phyloP scores from a whole-genome alignment of 2,113 vertebrate species.

The Pelusios castaneus region DNA sequence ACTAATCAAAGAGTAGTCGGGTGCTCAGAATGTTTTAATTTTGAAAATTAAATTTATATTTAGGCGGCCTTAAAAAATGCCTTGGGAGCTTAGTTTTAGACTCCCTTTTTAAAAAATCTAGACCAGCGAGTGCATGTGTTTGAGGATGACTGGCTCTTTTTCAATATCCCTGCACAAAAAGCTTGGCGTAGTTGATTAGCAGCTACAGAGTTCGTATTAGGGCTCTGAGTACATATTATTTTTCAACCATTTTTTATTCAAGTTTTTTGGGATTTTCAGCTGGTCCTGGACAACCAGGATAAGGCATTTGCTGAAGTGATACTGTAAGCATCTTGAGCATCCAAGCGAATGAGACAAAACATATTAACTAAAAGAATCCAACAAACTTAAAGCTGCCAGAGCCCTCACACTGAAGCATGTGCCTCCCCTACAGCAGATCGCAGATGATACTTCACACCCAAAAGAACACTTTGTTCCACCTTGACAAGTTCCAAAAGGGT shows the following conservation, averaged over 20 bases:
- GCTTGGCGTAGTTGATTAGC: background rate
- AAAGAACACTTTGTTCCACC: background rate
- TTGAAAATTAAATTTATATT: constrained; percentile 1
- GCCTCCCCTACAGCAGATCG: background rate
- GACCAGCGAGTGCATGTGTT: background rate
- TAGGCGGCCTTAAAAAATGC: background rate
- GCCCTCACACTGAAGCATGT: background rate
- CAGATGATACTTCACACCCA: background rate
- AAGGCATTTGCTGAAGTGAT: background rate
- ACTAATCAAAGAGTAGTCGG: background rate
- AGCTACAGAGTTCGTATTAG: background rate
- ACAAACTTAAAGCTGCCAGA: background rate
- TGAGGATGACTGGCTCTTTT: background rate
- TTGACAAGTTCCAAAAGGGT: too few relatives aligned
- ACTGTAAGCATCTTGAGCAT: background rate
- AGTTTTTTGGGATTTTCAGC: background rate
- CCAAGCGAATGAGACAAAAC: background rate
- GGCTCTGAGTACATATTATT: background rate
- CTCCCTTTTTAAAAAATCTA: background rate
- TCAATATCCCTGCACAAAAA: background rate
- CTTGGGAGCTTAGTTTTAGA: background rate
- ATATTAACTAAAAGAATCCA: background rate
- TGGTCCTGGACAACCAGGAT: background rate
- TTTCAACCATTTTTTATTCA: background rate
- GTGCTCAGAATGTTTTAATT: background rate